Conservation (phyloP, 2,797 vertebrate species). For the Scyliorhinus canicula region DNA sequence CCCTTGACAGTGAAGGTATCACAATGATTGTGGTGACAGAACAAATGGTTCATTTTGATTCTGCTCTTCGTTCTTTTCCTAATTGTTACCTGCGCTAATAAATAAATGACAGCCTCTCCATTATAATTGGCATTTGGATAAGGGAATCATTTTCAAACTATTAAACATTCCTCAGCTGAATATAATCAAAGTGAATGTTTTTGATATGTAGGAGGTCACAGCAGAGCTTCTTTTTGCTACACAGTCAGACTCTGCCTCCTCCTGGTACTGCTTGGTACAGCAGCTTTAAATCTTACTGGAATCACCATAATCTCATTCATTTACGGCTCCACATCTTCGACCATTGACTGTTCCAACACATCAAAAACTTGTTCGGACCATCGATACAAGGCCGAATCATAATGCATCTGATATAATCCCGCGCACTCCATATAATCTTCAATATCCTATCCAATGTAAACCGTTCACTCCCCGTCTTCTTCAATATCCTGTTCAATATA, state of each 20-base stretch:
- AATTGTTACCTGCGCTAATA: not conserved
- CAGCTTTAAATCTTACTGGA: not conserved
- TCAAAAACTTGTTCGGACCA: not conserved
- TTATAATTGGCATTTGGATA: not conserved
- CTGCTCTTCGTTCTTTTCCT: not conserved
- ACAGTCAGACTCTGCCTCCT: constrained; percentile 29
- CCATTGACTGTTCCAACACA: not conserved
- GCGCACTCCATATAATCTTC: not conserved
- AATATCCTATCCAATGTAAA: not conserved
- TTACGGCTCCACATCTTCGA: not conserved
- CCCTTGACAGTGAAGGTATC: not conserved
- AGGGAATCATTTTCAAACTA: not conserved
- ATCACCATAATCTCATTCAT: not conserved
- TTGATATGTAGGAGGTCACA: not conserved
- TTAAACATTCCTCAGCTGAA: not conserved
- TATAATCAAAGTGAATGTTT: not conserved
- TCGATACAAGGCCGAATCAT: not conserved
- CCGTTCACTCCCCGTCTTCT: not conserved
- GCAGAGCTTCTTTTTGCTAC: not conserved
- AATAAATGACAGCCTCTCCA: not conserved
- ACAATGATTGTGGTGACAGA: not conserved
- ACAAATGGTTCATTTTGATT: not conserved
- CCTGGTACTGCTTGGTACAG: not conserved
- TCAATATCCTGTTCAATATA: not conserved
- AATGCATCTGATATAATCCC: not conserved